phyloP scores from a whole-genome alignment of 2,888 invertebrate species.

The Melitaea athalia region DNA sequence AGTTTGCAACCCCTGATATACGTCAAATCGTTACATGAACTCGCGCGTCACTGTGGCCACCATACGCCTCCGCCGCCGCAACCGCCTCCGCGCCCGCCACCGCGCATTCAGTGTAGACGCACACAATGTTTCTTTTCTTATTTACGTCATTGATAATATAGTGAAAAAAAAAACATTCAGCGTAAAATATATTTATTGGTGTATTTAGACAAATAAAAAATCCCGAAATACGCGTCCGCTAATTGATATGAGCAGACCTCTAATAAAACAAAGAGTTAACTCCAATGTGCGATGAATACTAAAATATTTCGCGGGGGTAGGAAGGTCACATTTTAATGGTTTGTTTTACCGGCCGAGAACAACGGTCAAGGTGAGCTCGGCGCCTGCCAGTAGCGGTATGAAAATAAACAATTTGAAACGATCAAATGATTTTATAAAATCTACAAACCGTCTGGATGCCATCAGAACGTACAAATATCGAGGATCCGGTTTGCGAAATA shows the following conservation, averaged over 20 bases:
- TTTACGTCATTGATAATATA: no score
- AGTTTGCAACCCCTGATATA: no score
- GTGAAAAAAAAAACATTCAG: background rate
- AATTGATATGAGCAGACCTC: conserved; percentile 26
- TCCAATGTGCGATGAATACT: conserved; percentile 13
- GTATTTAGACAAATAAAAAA: background rate
- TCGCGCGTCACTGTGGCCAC: no score
- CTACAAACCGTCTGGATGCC: conserved; percentile 49
- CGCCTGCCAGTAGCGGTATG: conserved; percentile 58
- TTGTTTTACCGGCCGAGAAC: conserved; percentile 55
- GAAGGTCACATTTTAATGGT: conserved; percentile 61
- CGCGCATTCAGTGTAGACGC: no score
- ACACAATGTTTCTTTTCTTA: no score
- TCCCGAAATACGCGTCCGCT: background rate
- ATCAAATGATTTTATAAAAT: conserved; percentile 30
- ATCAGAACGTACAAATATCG: conserved; percentile 33
- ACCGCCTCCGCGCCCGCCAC: no score
- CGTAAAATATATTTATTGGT: no score
- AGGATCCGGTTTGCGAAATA: background rate
- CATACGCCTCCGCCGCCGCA: no score
- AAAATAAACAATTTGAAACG: conserved; percentile 58
- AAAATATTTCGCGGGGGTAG: conserved; percentile 44
- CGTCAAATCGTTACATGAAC: no score
- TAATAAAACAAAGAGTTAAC: conserved; percentile 22
- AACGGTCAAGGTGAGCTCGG: conserved; percentile 70